These are phyloP conservation scores for Drosophila punjabiensis DNA, from an alignment of 1,140 invertebrate genomes.

Conservation along the genomic window DNA sequence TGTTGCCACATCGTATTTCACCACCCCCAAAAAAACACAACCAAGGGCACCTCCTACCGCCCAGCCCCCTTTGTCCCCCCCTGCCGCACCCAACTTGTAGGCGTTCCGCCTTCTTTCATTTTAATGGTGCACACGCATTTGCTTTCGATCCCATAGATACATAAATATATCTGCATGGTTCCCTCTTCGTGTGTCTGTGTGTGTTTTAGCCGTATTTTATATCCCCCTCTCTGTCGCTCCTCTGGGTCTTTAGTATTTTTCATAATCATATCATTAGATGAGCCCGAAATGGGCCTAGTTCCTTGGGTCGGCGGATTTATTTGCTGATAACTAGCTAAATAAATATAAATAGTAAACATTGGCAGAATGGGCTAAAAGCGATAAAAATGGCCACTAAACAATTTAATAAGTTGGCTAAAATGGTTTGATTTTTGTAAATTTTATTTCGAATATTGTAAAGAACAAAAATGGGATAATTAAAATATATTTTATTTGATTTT, in stretches of 20 bases:
- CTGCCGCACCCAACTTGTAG: constrained; percentile 61
- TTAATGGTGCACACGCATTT: constrained; percentile 82
- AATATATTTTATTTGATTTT: too few species aligned
- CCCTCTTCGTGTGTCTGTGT: background rate
- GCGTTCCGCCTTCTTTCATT: constrained; percentile 81
- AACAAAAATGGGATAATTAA: background rate
- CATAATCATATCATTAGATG: constrained; percentile 80
- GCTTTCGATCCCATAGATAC: constrained; percentile 77
- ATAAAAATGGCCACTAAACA: background rate
- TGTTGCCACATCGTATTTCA: constrained; percentile 84
- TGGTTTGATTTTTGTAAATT: background rate
- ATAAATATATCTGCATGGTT: constrained; percentile 45
- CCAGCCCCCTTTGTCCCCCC: background rate
- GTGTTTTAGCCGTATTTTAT: constrained; percentile 64
- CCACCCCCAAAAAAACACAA: constrained; percentile 51
- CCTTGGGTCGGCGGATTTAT: constrained; percentile 51
- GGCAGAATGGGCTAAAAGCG: constrained; percentile 1
- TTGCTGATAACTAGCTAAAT: constrained; percentile 68
- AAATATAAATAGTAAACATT: constrained; percentile 43
- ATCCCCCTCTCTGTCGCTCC: constrained; percentile 29
- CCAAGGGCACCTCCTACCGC: constrained; percentile 33
- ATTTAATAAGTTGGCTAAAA: background rate
- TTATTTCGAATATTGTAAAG: background rate
- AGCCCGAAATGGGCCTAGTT: constrained; percentile 62
- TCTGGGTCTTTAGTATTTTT: constrained; percentile 63